Evolutionary conservation across 2,888 invertebrate species (phyloP).

Genomic region (Matsumyia berberina): DNA sequence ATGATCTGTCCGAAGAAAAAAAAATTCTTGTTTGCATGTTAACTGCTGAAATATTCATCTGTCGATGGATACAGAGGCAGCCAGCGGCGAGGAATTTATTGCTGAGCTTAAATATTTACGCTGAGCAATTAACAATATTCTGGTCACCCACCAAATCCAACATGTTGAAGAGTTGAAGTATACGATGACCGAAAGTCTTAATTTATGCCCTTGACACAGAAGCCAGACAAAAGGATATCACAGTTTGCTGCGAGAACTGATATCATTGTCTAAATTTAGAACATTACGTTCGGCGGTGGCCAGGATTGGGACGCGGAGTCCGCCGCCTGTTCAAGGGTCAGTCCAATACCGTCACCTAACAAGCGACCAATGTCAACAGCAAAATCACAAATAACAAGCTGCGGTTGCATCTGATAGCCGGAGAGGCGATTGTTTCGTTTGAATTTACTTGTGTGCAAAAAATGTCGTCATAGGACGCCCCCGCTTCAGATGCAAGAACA

Average conservation of each 20-base stretch:
- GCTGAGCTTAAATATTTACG: slow-evolving; percentile 15
- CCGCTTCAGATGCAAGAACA: slow-evolving; percentile 41
- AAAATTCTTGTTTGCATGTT: background rate
- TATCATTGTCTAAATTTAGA: slow-evolving; percentile 69
- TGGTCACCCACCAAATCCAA: slow-evolving; percentile 23
- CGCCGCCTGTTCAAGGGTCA: slow-evolving; percentile 25
- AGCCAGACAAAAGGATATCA: slow-evolving; percentile 57
- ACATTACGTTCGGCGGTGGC: slow-evolving; percentile 36
- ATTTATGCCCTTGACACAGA: slow-evolving; percentile 66
- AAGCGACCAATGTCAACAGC: slow-evolving; percentile 37
- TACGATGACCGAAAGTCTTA: slow-evolving; percentile 31
- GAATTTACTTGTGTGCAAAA: too few relatives aligned
- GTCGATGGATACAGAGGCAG: too few relatives aligned
- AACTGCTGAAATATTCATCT: background rate
- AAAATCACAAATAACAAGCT: slow-evolving; percentile 23
- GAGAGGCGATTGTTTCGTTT: slow-evolving; percentile 20
- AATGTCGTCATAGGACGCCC: slow-evolving; percentile 67
- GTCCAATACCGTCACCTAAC: slow-evolving; percentile 16
- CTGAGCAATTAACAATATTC: slow-evolving; percentile 54
- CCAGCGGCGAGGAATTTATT: slow-evolving; percentile 1
- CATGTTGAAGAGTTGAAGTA: background rate
- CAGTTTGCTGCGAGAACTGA: slow-evolving; percentile 59
- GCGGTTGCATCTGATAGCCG: slow-evolving; percentile 38
- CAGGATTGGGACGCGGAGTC: slow-evolving; percentile 36
- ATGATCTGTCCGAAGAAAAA: background rate